Base-by-base conservation (phyloP, 1,140 invertebrate species). In the Oncopodura yosiiana region DNA sequence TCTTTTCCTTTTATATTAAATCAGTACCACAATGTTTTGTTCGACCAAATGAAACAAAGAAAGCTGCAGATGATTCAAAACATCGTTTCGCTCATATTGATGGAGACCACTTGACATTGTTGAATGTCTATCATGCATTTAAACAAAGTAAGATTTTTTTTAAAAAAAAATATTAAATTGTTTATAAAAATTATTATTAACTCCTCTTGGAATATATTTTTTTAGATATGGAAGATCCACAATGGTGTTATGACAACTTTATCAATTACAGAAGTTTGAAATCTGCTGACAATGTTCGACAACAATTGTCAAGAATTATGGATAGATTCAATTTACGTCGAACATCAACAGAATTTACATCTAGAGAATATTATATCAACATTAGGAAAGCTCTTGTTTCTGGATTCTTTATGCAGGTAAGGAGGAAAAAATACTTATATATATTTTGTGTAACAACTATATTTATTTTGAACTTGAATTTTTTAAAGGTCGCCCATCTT, bases 211-310 rank as follows among this genome's bases (percentile, higher is more conserved):
- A 21, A 16, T 61, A 36, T 53, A 27, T 23, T 27, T 26, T 43
- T 61, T 48, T 53, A 80, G 78, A 80, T 66, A 71, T 74, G 75
- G 91, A 97, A 73, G 92, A 96, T 74, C 83, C 87, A 0, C 87
- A 93, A 70, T 99, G 95, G 95, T 99, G 94, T 71, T 99, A 97
- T 65, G 93, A 99, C 67, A 98, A 99, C 74, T 99, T 98, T 69
- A 85, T 99, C 48, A 99, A 99, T 76, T 99, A 92, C 73, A 81
- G 95, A 61, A 97, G 94, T 3, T 72, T 99, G 24, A 99, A 99
- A 73, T 95, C 82, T 62, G 86, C 84, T 1, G 87, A 90, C 64
- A 88, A 89, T 66, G 86, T 91, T 2, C 72, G 87, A 52, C 81
- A 84, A 61, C 87, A 90, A 67, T 68, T 91, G 49, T 83, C 83